A percentile compares a stretch with the other conserved stretches of the same genome.
Evolutionary conservation across 2,888 invertebrate species (phyloP).

Genomic region (Clunio marinus): DNA sequence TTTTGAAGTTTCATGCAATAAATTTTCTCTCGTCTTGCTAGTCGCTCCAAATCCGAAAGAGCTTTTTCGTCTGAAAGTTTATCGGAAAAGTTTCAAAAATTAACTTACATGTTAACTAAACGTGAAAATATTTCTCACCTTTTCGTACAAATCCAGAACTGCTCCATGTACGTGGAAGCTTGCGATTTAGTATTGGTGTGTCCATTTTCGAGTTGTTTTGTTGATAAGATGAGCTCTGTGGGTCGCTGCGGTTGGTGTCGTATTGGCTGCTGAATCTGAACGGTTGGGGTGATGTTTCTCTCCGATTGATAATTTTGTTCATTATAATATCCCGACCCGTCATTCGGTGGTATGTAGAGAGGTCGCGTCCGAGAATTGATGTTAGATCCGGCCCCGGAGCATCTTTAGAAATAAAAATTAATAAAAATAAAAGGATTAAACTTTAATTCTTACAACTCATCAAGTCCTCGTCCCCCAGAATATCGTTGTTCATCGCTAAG

Average conservation of each 20-base stretch:
- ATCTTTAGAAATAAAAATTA: too few relatives aligned
- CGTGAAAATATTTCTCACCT: slow-evolving; percentile 25
- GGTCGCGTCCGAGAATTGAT: slow-evolving; percentile 48
- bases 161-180: slow-evolving; percentile 60
- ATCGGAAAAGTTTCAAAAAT: background rate
- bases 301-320: slow-evolving; percentile 44
- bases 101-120: slow-evolving; percentile 39
- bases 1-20: slow-evolving; percentile 51
- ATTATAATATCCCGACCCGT: slow-evolving; percentile 53
- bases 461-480: slow-evolving; percentile 55
- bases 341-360: slow-evolving; percentile 53
- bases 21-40: slow-evolving; percentile 56
- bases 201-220: slow-evolving; percentile 54
- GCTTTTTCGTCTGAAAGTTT: slow-evolving; percentile 49
- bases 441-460: too few relatives aligned
- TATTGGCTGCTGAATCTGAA: slow-evolving; percentile 30
- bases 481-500: slow-evolving; percentile 57
- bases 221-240: slow-evolving; percentile 53
- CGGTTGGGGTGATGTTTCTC: background rate
- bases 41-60: slow-evolving; percentile 63
- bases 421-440: too few relatives aligned
- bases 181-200: slow-evolving; percentile 52
- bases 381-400: slow-evolving; percentile 50
- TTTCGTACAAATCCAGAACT: slow-evolving; percentile 54
- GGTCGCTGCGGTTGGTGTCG: slow-evolving; percentile 50